Base-by-base conservation (phyloP, 2,888 invertebrate genomes). In the Tachina lurida region DNA sequence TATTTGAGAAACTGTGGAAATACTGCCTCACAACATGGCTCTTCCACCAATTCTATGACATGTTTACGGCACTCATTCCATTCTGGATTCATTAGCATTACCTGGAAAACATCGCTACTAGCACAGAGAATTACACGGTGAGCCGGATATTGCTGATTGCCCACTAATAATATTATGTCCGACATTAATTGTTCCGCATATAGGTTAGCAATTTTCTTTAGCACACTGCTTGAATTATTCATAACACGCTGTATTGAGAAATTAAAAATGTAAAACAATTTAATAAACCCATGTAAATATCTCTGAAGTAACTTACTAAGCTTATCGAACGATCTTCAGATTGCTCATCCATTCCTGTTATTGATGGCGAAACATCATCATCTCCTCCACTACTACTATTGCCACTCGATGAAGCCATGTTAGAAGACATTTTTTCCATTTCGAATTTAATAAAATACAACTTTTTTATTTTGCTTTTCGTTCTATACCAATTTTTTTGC, bases 101-200 rank as follows among this genome's bases (percentile, higher is more conserved):
- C 97, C 94, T 97, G 97, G 92, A 98, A 98, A 65, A 98, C 98
- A 93, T 98, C 98, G 93, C 98, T 98, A 88, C 97, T 97, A 77
- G 98, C 97, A 93, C 98, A 98, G 7, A 98, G 94, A 89, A 98
- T 98, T 10, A 98, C 95, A 85, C 97, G 95, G 93, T 98, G 98
- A 2, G 97, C 97, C 0, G 97, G 96, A 93, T 97, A 98, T 82
- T 96, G 95, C 63, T 95, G 94, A 3, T 96, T 95, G 5, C 96
- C 97, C 41, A 98, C 98, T 85, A 97, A 95, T 60, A 98, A 93
- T 54, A 95, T 95, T 76, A 98, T 95, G 92, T 98, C 98, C 89
- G 97, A 97, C 96, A 98, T 97, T 89, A 97, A 93, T 89, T 96
- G 95, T 88, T 97, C 97, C 0, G 96, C 96, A 92, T 97, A 98